Base-by-base conservation (phyloP, 2,888 invertebrate species). In the Siphlonurus alternatus region DNA sequence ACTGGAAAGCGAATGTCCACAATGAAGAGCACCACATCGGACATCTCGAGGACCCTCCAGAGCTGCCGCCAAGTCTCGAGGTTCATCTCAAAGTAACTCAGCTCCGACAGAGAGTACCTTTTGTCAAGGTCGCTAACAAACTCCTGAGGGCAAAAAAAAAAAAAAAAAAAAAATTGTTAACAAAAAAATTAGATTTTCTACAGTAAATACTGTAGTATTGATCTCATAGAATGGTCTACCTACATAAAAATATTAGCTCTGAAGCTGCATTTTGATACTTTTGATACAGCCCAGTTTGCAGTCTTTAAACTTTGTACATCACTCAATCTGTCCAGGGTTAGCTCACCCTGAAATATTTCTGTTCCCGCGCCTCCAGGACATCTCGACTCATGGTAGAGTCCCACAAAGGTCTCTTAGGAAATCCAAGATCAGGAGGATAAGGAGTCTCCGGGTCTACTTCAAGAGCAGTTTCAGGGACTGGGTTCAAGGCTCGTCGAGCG, bases 61-160 rank as follows among this genome's bases (percentile, higher is more conserved):
- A 97, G 75, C 71, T 97, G 97, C 18, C 96, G 77, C 96, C 96
- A 97, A 0, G 96, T 96, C 77, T 97, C 96, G 69, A 97, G 76
- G 77, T 97, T 97, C 66, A 95, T 74, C 74, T 97, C 96, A 74
- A 93, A 94, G 71, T 91, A 89, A 61, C 93, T 92, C 67, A 94
- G 76, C 2, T 85, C 81, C 65, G 81, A 79, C 72, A 81, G 79
- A 22, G 80, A 76, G 66, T 81, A 83, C 0, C 82, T 80, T 3
- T 80, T 77, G 69, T 88, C 84, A 5, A 94, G 76, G 0, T 75
- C 74, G 65, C 83, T 82, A 18, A 93, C 74, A 73, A 93, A 95
- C 70, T 88, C 86, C 89, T 93, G 73, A 2, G 76, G 74, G 62
- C 66, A 66, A 67, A 25, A 66, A 66, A 66, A 62, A 54, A 65